Conservation (phyloP, 2,113 vertebrate species). For the Podarcis raffonei region DNA sequence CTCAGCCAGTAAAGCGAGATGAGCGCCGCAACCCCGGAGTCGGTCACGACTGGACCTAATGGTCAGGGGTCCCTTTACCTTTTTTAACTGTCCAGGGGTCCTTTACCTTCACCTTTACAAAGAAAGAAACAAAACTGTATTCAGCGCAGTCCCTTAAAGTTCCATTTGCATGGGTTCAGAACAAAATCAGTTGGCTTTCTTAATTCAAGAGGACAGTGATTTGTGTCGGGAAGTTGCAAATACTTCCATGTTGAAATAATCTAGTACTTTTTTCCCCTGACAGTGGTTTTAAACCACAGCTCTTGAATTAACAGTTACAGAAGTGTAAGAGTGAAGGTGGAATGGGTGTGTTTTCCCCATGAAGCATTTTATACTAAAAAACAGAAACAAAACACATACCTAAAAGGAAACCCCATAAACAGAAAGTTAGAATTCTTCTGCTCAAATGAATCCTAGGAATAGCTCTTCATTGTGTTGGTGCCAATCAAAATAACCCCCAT, state of each 20-base stretch:
- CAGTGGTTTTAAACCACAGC: not conserved
- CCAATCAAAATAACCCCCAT: slow-evolving; percentile 42
- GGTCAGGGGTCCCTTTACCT: too few species aligned
- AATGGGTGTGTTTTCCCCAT: not conserved
- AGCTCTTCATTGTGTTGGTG: slow-evolving; percentile 7
- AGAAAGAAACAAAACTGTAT: not conserved
- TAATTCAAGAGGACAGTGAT: not conserved
- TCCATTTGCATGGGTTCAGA: not conserved
- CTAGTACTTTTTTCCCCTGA: not conserved
- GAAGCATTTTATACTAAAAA: slow-evolving; percentile 9
- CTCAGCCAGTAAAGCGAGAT: too few species aligned
- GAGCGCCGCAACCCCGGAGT: too few species aligned
- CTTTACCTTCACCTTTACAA: too few species aligned
- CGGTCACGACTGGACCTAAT: too few species aligned
- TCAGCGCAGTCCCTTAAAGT: not conserved
- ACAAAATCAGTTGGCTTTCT: not conserved
- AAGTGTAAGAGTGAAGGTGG: not conserved
- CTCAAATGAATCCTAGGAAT: slow-evolving; percentile 14
- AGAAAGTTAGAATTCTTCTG: not conserved
- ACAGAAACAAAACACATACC: not conserved
- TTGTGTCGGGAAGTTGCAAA: not conserved
- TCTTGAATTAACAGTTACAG: not conserved
- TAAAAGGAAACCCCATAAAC: not conserved
- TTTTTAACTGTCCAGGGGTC: too few species aligned
- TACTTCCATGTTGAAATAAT: slow-evolving; percentile 15